phyloP scores from a whole-genome alignment of 2,888 invertebrate species.

The Ectobius pallidus region DNA sequence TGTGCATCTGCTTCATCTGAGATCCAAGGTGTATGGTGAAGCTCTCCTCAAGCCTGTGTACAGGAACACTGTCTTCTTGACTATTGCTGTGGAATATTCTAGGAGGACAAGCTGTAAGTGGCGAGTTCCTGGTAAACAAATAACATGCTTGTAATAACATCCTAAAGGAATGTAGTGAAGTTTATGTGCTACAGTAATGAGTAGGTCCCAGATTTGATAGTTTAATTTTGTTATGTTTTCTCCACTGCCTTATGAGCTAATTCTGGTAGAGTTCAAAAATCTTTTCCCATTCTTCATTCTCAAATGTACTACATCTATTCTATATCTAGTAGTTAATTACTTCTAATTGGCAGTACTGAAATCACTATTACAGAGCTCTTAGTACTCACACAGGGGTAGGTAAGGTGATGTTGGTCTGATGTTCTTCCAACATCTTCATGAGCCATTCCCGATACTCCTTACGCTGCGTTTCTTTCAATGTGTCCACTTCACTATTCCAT shows the following conservation, averaged over 20 bases:
- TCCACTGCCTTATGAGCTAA: too few species aligned
- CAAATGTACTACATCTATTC: too few species aligned
- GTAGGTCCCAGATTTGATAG: too few species aligned
- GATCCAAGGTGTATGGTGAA: constrained; percentile 98
- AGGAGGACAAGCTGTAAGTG: constrained; percentile 53
- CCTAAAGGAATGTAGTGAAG: neutral
- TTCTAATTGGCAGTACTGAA: too few species aligned
- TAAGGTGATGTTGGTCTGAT: constrained; percentile 63
- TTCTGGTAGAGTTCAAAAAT: too few species aligned
- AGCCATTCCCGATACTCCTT: constrained; percentile 90
- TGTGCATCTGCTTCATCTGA: constrained; percentile 98
- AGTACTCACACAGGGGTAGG: constrained; percentile 61
- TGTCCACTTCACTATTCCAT: constrained; percentile 78
- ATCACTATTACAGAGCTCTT: too few species aligned
- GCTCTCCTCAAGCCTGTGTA: constrained; percentile 80
- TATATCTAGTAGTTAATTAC: too few species aligned
- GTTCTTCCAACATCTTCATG: constrained; percentile 77
- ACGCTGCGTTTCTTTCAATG: constrained; percentile 82
- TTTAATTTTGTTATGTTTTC: neutral
- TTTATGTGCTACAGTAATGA: neutral
- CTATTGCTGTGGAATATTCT: constrained; percentile 47
- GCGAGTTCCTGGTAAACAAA: constrained; percentile 55
- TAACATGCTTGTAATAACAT: neutral
- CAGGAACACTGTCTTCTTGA: constrained; percentile 50
- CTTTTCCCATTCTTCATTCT: too few species aligned